Evolutionary conservation across 2,888 invertebrate genomes (phyloP).

Genomic region (Morinoia aosen): DNA sequence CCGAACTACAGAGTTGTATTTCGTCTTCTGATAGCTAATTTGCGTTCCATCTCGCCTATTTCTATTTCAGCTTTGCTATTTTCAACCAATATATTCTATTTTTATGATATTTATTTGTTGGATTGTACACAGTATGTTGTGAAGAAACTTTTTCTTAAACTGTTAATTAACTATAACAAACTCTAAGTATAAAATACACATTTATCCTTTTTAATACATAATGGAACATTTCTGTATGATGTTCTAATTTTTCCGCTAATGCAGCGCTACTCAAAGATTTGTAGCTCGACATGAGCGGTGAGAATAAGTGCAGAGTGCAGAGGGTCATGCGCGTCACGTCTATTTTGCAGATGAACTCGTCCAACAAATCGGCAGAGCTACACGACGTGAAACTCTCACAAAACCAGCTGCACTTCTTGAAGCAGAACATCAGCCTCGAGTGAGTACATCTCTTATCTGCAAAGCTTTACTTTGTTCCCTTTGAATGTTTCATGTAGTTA

Average conservation of each 20-base stretch:
- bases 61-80: too few relatives aligned
- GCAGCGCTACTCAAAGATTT: background rate
- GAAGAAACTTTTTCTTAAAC: too few relatives aligned
- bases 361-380: background rate
- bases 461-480: background rate
- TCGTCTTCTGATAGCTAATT: too few relatives aligned
- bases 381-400: constrained; percentile 34
- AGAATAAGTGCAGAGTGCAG: background rate
- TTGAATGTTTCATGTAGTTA: background rate
- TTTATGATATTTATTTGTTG: too few relatives aligned
- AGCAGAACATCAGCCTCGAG: constrained; percentile 21
- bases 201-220: too few relatives aligned
- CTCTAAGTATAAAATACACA: too few relatives aligned
- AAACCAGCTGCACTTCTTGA: constrained; percentile 31
- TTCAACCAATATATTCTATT: too few relatives aligned
- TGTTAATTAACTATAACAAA: too few relatives aligned
- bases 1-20: too few relatives aligned
- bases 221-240: background rate
- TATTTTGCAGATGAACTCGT: background rate
- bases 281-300: background rate
- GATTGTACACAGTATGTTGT: too few relatives aligned
- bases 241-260: background rate
- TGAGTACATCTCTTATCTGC: background rate
- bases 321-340: background rate
- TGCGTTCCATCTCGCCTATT: too few relatives aligned